These are phyloP conservation scores for Lumbricus terrestris DNA, from an alignment of 2,888 invertebrate genomes.

Conservation along the genomic window DNA sequence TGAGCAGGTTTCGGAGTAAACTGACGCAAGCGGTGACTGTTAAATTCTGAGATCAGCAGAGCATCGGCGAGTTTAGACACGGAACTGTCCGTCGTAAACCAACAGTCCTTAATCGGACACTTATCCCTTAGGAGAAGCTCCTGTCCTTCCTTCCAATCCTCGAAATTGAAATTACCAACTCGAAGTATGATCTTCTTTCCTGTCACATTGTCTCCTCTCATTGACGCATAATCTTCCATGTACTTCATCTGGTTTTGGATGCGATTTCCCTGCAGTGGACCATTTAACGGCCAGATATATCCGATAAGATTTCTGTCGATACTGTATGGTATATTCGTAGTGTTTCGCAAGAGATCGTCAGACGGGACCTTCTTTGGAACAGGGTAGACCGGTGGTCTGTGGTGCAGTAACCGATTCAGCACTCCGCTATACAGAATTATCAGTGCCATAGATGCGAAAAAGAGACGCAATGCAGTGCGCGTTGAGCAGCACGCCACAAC, in stretches of 20 bases:
- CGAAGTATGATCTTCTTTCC: slow-evolving; percentile 12
- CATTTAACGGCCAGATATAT: background rate
- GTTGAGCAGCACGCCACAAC: background rate
- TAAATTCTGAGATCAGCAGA: background rate
- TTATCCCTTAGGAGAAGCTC: background rate
- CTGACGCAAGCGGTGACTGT: background rate
- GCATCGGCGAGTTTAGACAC: background rate
- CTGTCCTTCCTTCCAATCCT: slow-evolving; percentile 7
- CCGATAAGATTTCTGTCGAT: background rate
- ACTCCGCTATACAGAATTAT: background rate
- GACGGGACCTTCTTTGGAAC: background rate
- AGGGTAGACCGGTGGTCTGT: background rate
- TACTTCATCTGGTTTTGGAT: background rate
- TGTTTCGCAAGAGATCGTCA: background rate
- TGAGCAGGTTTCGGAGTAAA: background rate
- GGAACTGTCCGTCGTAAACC: background rate
- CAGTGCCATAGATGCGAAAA: background rate
- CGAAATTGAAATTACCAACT: background rate
- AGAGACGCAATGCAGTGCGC: background rate
- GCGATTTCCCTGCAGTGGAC: background rate
- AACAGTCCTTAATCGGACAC: background rate
- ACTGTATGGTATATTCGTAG: background rate
- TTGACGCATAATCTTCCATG: background rate
- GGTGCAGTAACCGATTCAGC: background rate
- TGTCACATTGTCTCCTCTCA: background rate